Evolutionary conservation across 2,888 invertebrate species (phyloP).

Genomic region (Luperina nickerlii): DNA sequence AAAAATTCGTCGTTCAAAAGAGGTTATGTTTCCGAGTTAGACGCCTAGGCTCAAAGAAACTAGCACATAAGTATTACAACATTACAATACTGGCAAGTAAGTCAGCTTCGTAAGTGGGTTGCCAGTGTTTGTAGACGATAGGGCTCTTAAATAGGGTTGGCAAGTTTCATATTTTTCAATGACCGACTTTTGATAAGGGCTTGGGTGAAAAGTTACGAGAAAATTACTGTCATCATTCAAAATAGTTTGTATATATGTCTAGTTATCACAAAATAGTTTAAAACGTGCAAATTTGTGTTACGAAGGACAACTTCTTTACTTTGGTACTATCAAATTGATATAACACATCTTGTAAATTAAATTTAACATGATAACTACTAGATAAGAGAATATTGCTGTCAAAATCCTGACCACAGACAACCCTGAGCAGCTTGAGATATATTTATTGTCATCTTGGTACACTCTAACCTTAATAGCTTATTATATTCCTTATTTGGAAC

Average conservation of each 20-base stretch:
- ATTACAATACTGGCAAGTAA: constrained; percentile 51
- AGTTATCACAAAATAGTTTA: not conserved
- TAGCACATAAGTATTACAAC: constrained; percentile 51
- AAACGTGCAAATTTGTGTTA: not conserved
- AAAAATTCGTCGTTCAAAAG: constrained; percentile 6
- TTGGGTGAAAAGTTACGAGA: not conserved
- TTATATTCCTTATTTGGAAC: constrained; percentile 11
- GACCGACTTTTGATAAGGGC: constrained; percentile 1
- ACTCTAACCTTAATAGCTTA: constrained; percentile 7
- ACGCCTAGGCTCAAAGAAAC: constrained; percentile 30
- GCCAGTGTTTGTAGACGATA: constrained; percentile 57
- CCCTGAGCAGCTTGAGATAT: constrained; percentile 8
- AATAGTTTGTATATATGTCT: not conserved
- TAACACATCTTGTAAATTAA: not conserved
- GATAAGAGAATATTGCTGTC: not conserved
- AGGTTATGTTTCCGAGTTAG: constrained; percentile 17
- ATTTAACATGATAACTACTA: not conserved
- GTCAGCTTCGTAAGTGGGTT: constrained; percentile 50
- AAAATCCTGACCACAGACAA: constrained; percentile 5
- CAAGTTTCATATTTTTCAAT: constrained; percentile 37
- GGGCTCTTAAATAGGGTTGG: constrained; percentile 49
- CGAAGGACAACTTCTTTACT: constrained; percentile 5
- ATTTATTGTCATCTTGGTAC: constrained; percentile 5
- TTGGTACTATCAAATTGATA: constrained; percentile 18
- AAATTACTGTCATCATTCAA: not conserved